A percentile compares a stretch with the other conserved stretches of the same genome.
These are phyloP conservation scores for Hippolais icterina DNA, from an alignment of 2,113 vertebrate species.

Conservation along the genomic window DNA sequence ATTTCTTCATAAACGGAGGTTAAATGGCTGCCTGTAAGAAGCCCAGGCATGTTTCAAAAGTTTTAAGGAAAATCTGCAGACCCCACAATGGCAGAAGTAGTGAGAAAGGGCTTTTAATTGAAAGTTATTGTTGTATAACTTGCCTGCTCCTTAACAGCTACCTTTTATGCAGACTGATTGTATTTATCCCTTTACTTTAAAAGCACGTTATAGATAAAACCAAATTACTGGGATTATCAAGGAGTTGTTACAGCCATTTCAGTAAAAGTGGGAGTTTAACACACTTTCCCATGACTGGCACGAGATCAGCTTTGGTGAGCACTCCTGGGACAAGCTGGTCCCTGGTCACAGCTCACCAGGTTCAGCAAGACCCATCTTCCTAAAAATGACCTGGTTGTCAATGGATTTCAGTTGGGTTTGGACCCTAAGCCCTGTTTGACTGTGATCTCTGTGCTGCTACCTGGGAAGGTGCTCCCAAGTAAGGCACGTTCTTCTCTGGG, in stretches of 20 bases:
- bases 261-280: slow-evolving; percentile 21
- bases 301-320: neutral
- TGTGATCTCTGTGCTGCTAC: neutral
- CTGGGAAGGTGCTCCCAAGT: neutral
- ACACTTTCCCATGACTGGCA: neutral
- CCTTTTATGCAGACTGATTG: slow-evolving; percentile 50
- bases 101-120: slow-evolving; percentile 63
- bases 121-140: slow-evolving; percentile 51
- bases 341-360: neutral
- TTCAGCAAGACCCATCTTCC: neutral
- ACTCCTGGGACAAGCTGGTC: neutral
- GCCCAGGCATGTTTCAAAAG: slow-evolving; percentile 12
- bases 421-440: neutral
- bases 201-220: slow-evolving; percentile 68
- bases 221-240: slow-evolving; percentile 24
- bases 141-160: slow-evolving; percentile 32
- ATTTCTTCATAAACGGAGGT: slow-evolving; percentile 81
- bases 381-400: neutral
- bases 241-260: slow-evolving; percentile 15
- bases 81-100: neutral
- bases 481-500: neutral
- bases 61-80: slow-evolving; percentile 32
- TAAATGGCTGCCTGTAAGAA: slow-evolving; percentile 73
- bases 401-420: neutral
- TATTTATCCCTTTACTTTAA: slow-evolving; percentile 73